A percentile compares a stretch with the other conserved stretches of the same genome.
phyloP scores from a whole-genome alignment of 2,113 vertebrate species.

The Xiphorhynchus elegans region DNA sequence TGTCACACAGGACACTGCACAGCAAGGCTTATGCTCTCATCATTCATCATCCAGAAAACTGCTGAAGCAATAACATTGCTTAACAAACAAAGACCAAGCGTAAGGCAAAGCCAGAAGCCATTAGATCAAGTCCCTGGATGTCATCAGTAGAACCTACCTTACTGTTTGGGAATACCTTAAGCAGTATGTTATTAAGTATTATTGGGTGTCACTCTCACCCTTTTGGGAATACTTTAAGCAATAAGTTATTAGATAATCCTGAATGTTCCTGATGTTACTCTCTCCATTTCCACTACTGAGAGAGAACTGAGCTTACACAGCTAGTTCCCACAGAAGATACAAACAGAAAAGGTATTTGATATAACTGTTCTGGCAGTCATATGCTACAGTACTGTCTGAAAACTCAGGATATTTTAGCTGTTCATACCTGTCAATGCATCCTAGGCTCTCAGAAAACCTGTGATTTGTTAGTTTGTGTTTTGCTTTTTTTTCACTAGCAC shows the following conservation, averaged over 20 bases:
- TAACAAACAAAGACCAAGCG: not conserved
- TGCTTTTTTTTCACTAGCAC: fast-evolving
- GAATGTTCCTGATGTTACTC: not conserved
- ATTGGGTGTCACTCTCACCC: not conserved
- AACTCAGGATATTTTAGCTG: not conserved
- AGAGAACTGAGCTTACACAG: not conserved
- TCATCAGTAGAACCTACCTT: not conserved
- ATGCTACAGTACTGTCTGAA: not conserved
- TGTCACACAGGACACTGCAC: not conserved
- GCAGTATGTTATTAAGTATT: not conserved
- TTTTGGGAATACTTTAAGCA: not conserved
- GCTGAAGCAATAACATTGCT: not conserved
- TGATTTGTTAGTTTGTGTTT: not conserved
- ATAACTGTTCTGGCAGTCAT: not conserved
- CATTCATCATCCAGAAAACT: not conserved
- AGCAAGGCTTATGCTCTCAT: not conserved
- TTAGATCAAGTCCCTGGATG: not conserved
- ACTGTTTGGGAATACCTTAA: not conserved
- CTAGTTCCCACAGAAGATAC: not conserved
- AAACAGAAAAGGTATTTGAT: not conserved
- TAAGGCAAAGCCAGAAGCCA: not conserved
- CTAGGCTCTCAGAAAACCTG: not conserved
- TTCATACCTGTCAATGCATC: not conserved
- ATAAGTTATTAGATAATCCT: not conserved
- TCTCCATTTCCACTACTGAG: not conserved